These are phyloP conservation scores for Caenorhabditis latens DNA, from an alignment of 1,140 invertebrate species.

Conservation along the genomic window DNA sequence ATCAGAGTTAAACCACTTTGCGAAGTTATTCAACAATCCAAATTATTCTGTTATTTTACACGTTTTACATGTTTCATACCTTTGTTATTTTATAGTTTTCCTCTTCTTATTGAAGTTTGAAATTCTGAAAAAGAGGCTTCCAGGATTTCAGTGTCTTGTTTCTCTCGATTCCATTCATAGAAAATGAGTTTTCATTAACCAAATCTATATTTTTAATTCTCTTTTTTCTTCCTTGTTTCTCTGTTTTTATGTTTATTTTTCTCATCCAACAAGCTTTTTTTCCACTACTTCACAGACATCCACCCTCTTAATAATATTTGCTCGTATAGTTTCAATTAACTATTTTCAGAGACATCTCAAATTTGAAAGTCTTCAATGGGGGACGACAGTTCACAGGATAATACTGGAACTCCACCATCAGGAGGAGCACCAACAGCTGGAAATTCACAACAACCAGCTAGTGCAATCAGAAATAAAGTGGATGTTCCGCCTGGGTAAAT, in stretches of 20 bases:
- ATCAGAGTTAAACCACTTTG: conserved; percentile 37
- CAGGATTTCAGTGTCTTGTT: background rate
- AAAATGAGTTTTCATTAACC: conserved; percentile 30
- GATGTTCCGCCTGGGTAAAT: conserved; percentile 55
- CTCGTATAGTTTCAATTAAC: background rate
- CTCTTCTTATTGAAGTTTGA: background rate
- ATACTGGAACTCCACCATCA: background rate
- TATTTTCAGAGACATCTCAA: conserved; percentile 16
- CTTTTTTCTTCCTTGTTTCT: conserved; percentile 29
- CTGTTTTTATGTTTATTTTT: background rate
- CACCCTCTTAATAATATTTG: background rate
- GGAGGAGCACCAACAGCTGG: conserved; percentile 5
- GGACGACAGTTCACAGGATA: conserved; percentile 46
- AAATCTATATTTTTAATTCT: background rate
- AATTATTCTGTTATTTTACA: conserved; percentile 34
- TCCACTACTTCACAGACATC: too few species aligned
- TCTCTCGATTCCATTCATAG: background rate
- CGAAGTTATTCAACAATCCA: background rate
- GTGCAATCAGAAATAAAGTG: conserved; percentile 51
- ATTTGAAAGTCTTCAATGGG: conserved; percentile 51
- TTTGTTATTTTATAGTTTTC: background rate
- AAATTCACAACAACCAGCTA: conserved; percentile 35
- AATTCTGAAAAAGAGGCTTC: too few species aligned
- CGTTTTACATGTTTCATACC: background rate
- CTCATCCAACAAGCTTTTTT: background rate